Percentiles rank a stretch among this genome's conserved stretches.
Evolutionary conservation across 2,113 vertebrate species (phyloP).

Genomic region (Antidorcas marsupialis): DNA sequence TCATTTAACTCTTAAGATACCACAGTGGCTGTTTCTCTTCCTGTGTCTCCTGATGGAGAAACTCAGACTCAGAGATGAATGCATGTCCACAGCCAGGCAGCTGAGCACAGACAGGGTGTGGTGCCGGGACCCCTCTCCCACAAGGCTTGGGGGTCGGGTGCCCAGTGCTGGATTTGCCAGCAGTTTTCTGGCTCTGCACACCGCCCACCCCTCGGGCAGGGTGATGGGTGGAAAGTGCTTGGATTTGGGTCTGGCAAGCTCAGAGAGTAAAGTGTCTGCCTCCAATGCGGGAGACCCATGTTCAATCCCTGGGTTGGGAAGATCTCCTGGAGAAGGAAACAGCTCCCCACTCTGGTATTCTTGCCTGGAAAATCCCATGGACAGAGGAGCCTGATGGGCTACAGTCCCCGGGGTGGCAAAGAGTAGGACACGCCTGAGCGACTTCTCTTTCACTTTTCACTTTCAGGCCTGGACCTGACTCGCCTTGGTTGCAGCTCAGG

Average conservation of each 20-base stretch:
- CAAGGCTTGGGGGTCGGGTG: accelerated
- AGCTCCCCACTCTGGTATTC: neutral
- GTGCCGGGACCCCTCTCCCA: neutral
- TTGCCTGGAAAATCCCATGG: neutral
- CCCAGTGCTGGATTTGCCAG: neutral
- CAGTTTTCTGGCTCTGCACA: neutral
- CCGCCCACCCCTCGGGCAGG: neutral
- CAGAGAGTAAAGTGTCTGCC: neutral
- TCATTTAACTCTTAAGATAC: no score
- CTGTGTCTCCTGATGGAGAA: neutral
- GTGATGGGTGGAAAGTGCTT: neutral
- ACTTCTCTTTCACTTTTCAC: neutral
- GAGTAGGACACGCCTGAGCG: neutral
- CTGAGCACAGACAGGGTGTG: no score
- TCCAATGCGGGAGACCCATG: neutral
- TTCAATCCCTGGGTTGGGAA: neutral
- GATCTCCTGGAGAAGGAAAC: neutral
- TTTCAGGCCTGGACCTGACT: neutral
- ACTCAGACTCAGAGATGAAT: accelerated
- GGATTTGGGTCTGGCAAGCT: neutral
- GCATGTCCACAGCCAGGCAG: accelerated
- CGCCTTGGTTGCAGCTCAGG: neutral
- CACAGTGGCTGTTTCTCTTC: neutral
- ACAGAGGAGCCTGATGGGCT: neutral
- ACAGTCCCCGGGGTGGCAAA: neutral